Conservation (phyloP, 2,113 vertebrate species). For the Calyptomena viridis region DNA sequence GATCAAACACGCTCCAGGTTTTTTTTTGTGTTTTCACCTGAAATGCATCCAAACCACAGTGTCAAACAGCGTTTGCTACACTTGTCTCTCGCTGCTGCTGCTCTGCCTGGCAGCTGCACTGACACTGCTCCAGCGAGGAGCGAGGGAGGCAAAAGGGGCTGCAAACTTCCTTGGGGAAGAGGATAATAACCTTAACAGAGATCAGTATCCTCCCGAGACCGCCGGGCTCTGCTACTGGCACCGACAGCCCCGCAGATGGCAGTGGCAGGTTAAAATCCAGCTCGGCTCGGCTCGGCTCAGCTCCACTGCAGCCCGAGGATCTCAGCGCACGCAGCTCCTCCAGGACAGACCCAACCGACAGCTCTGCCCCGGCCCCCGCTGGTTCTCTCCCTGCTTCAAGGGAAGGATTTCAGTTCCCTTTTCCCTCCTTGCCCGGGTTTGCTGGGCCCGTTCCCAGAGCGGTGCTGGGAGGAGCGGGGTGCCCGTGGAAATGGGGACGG, state of each 20-base stretch:
- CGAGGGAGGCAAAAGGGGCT: background rate
- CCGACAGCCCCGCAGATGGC: conserved; percentile 42
- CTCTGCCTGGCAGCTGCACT: background rate
- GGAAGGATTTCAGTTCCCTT: background rate
- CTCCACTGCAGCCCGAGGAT: fast-evolving
- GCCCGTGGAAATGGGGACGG: background rate
- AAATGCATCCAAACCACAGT: background rate
- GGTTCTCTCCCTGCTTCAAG: background rate
- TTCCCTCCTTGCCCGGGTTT: background rate
- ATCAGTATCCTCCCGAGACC: background rate
- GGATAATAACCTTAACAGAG: fast-evolving
- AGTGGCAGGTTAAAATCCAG: conserved; percentile 48
- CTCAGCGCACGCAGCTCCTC: background rate
- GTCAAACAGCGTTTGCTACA: background rate
- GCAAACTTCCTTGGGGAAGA: background rate
- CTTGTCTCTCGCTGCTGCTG: background rate
- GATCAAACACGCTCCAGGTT: background rate
- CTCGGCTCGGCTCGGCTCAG: background rate
- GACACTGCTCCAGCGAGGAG: background rate
- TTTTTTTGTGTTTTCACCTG: conserved; percentile 10
- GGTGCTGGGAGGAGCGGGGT: background rate
- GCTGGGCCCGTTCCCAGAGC: fast-evolving
- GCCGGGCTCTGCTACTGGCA: background rate
- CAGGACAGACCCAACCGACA: fast-evolving
- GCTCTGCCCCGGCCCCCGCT: fast-evolving